Base-by-base conservation (phyloP, 2,888 invertebrate genomes). In the Rhingia campestris region DNA sequence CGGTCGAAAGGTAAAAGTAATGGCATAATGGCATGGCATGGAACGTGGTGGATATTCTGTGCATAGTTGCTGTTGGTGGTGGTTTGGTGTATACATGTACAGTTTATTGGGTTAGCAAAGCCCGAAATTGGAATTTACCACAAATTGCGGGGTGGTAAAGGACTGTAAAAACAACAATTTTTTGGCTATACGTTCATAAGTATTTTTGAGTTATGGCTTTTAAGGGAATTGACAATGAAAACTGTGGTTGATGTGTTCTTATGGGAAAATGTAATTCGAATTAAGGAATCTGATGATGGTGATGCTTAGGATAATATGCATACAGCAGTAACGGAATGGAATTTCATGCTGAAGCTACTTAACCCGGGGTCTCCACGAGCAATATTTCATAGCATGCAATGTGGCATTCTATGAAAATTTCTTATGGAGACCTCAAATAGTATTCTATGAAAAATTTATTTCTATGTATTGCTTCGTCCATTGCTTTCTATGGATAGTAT, bases 1-100 rank as follows among this genome's bases (percentile, higher is more conserved):
- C 66, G 74, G 64, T 56, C 35, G 63, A 35, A 58, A 56, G 64
- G 64, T 66, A 43, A 49, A 74, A 58, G 63, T 45, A 74, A 39
- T 64, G 53, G 74, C 49, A 66, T 43, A 56, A 39, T 49, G 54
- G 33, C 56, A 39, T 49, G 54, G 33, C 56, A 64, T 56, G 56
- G 39, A 54, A 54, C 47, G 63, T 30, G 14, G 22, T n/a, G 10
- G 4, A 14, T 69, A 47, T 56, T 22, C 30, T 22, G 10, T 59
- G 10, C n/a, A 56, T 30, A 35, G 56, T 54, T 67, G 43, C 45
- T 67, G 2, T 22, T 32, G 30, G 51, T 41, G 37, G 3, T 32
- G 49, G 32, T n/a, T 35, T 43, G 10, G n/a, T 41, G 41, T 45
- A 14, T 32, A 30, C 22, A 22, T 45, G 14, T 33, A 22, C n/a